Evolutionary conservation across 1,140 invertebrate genomes (phyloP).

Genomic region (Pogonognathellus flavescens): DNA sequence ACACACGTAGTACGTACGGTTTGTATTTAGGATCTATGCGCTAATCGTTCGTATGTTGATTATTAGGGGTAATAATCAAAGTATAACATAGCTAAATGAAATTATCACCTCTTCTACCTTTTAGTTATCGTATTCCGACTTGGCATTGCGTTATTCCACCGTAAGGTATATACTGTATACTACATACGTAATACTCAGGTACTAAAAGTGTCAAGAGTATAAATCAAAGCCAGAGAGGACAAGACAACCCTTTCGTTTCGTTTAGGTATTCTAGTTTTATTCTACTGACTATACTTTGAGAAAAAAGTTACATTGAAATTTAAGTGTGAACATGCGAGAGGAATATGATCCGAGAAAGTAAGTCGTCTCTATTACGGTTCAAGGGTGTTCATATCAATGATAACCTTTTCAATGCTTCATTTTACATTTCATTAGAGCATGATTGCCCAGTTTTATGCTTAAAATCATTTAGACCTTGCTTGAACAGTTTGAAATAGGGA

Average conservation of each 20-base stretch:
- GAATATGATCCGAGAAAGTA: not conserved
- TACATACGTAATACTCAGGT: not conserved
- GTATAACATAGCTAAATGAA: not conserved
- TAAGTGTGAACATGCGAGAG: not conserved
- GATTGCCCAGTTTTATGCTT: not conserved
- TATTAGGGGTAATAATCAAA: not conserved
- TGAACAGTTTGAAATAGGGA: not conserved
- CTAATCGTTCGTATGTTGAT: conserved; percentile 16
- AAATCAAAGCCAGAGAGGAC: conserved; percentile 41
- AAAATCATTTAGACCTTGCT: not conserved
- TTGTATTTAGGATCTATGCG: not conserved
- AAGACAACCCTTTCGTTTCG: not conserved
- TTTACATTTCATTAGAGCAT: not conserved
- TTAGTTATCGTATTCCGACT: not conserved
- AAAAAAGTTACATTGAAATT: no score
- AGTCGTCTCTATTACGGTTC: not conserved
- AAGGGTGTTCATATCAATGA: not conserved
- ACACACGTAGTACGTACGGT: not conserved
- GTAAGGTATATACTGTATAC: not conserved
- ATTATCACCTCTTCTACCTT: conserved; percentile 41
- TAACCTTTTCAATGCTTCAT: conserved; percentile 14
- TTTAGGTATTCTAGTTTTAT: not conserved
- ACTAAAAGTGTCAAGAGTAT: conserved; percentile 46
- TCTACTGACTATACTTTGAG: no score
- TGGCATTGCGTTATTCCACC: not conserved